A percentile compares a stretch with the other conserved stretches of the same genome.
Conservation (phyloP, 2,888 invertebrate genomes). For the Macroteleia sp. region DNA sequence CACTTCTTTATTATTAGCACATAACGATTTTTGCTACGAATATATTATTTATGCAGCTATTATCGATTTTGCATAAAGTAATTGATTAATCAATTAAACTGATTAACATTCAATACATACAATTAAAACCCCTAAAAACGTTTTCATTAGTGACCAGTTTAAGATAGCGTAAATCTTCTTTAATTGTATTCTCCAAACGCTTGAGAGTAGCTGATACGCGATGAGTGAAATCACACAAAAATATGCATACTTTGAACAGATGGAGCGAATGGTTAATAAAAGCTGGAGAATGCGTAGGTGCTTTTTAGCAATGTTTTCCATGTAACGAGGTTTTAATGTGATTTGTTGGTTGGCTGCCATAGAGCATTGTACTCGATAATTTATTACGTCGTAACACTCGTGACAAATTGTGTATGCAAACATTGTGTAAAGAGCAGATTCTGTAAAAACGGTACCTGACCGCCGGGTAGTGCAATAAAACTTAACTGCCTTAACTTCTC, state of each 20-base stretch:
- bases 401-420: slow-evolving; percentile 82
- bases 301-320: slow-evolving; percentile 59
- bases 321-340: slow-evolving; percentile 70
- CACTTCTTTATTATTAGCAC: no score
- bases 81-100: no score
- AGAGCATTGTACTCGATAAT: slow-evolving; percentile 73
- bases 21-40: no score
- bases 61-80: no score
- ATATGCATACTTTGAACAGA: slow-evolving; percentile 11
- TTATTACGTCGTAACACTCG: slow-evolving; percentile 79
- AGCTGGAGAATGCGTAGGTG: slow-evolving; percentile 36
- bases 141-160: slow-evolving; percentile 14
- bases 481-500: slow-evolving; percentile 73
- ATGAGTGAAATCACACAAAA: slow-evolving; percentile 18
- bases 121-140: slow-evolving; percentile 4
- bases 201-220: slow-evolving; percentile 3
- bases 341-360: slow-evolving; percentile 68
- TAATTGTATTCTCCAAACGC: slow-evolving; percentile 6
- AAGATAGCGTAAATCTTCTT: slow-evolving; percentile 19
- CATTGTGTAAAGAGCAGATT: slow-evolving; percentile 77
- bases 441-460: slow-evolving; percentile 77
- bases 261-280: slow-evolving; percentile 36
- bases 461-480: slow-evolving; percentile 77
- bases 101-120: no score
- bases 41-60: no score